Base-by-base conservation (phyloP, 2,888 invertebrate species). In the Platycheirus rosarum region DNA sequence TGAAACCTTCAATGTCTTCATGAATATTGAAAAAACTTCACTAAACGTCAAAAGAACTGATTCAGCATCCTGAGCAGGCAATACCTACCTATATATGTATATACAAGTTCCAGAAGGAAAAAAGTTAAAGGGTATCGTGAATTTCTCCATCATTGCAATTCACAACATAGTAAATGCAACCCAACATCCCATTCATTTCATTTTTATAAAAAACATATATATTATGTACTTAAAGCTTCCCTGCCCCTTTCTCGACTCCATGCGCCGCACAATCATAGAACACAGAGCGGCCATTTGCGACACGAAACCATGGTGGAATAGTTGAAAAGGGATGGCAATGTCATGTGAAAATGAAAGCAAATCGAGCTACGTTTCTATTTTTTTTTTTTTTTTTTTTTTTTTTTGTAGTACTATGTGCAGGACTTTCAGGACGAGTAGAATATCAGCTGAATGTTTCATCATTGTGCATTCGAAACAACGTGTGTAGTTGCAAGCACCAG, bases 341-440 rank as follows among this genome's bases (percentile, higher is more conserved):
- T 82, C 82, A 82, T 77, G 63, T 82, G 82, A 82, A 82, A 82
- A 76, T 82, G 82, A 82, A 82, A 82, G 82, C 82, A 68, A 71
- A 82, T 35, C 63, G 9, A 9, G 2, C 26, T 29, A 60, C 16
- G 37, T 44, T 44, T 44, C 42, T 42, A 60, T 26, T 44, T 32
- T 4, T 32, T 32, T 7, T 32, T 26, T 48, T 6, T 40, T 9
- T 20, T 23, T 48, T 13, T 51, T 23, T 60, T 6, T 40, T 9
- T 20, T 23, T 48, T 13, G 29, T 23, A 42, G 37, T 40, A 9
- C 37, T 20, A 49, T 26, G 26, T 35, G 26, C 40, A 48, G 20
- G 14, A 29, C 51, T n/a, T 16, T 7, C 20, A 46, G 46, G 2
- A 46, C n/a, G 18, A 23, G 29, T 46, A 9, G 16, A 65, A 70